Evolutionary conservation across 2,888 invertebrate genomes (phyloP).

Genomic region (Argynnis bischoffii): DNA sequence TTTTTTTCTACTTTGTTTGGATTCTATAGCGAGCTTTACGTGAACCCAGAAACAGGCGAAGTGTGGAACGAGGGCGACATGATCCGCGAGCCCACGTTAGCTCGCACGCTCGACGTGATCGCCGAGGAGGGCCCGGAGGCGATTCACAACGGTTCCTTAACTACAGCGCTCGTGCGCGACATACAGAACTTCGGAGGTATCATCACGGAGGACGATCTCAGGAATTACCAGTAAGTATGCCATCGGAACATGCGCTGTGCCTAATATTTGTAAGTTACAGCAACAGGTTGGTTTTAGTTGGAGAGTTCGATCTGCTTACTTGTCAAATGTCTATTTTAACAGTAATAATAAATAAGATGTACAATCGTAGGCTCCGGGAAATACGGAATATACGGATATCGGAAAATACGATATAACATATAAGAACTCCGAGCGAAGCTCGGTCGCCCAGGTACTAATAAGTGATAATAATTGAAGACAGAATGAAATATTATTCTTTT

Average conservation of each 20-base stretch:
- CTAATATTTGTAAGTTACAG: no score
- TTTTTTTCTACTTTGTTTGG: background rate
- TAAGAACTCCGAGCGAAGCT: no score
- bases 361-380: no score
- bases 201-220: slow-evolving; percentile 89
- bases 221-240: slow-evolving; percentile 83
- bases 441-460: no score
- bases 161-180: slow-evolving; percentile 85
- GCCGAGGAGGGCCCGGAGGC: slow-evolving; percentile 86
- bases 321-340: no score
- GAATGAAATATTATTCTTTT: background rate
- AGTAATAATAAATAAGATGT: no score
- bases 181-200: slow-evolving; percentile 87
- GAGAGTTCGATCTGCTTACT: no score
- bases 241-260: background rate
- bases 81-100: slow-evolving; percentile 85
- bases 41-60: slow-evolving; percentile 83
- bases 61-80: slow-evolving; percentile 84
- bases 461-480: no score
- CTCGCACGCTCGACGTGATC: slow-evolving; percentile 86
- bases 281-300: no score
- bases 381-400: no score
- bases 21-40: slow-evolving; percentile 76
- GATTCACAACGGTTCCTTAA: slow-evolving; percentile 89
- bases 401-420: no score